Base-by-base conservation (phyloP, 2,888 invertebrate genomes). In the Eulithis testata region DNA sequence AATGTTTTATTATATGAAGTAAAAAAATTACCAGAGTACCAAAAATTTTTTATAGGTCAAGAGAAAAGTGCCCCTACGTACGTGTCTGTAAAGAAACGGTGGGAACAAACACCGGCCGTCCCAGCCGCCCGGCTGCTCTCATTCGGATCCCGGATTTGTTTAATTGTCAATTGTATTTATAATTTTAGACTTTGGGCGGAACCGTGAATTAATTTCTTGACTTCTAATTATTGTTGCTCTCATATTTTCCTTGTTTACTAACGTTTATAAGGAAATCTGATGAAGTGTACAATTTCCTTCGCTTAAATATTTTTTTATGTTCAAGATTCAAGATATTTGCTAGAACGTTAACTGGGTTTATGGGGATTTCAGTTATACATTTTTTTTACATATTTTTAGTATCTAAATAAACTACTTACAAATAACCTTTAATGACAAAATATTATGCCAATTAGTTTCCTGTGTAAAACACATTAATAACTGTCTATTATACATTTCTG, bases 81-180 rank as follows among this genome's bases (percentile, higher is more conserved):
- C 60, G 53, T 11, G 53, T 50, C 55, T 56, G 51, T n/a, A 11
- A 4, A 47, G 49, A 11, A 53, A 49, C 63, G 74, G 75, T 82
- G 82, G 76, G 82, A 82, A 80, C 76, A 72, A 72, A 73, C 79
- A 80, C 70, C 75, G 66, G 65, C 52, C 79, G 78, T 79, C 78
- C 80, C 75, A 74, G 72, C 70, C 80, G 72, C 75, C 68, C 73
- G 73, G 76, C 63, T 78, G 77, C 63, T 63, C 45, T 66, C 66
- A 71, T 66, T 68, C 69, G 69, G 68, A 53, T 58, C 55, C 66
- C 51, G 62, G 69, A 73, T 73, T 73, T 69, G 67, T 69, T 68
- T 70, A 70, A 73, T 70, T 73, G 71, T 60, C 71, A 69, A 70
- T 72, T 71, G 71, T 64, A 50, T 64, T 69, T 67, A 68, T 71